A percentile compares a stretch with the other conserved stretches of the same genome.
phyloP scores from a whole-genome alignment of 2,888 invertebrate species.

The Sepiola atlantica region DNA sequence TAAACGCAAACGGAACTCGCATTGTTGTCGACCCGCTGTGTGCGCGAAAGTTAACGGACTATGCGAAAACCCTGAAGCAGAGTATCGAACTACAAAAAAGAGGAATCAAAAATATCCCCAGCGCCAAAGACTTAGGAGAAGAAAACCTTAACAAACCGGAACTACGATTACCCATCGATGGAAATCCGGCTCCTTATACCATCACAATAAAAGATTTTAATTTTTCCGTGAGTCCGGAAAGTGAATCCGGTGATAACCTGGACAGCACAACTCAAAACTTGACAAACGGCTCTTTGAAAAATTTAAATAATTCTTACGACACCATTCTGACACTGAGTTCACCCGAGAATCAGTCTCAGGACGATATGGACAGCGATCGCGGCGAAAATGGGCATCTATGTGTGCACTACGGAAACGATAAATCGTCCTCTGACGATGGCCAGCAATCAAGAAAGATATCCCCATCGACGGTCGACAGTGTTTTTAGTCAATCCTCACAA shows the following conservation, averaged over 20 bases:
- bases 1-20: not conserved
- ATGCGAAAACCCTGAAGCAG: conserved; percentile 6
- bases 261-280: not conserved
- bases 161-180: not conserved
- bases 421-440: not conserved
- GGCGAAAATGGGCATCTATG: not conserved
- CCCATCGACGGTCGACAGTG: not conserved
- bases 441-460: not conserved
- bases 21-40: not conserved
- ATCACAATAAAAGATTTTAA: not conserved
- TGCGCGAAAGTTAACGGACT: conserved; percentile 35
- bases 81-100: conserved; percentile 14
- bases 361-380: not conserved
- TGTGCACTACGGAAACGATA: not conserved
- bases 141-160: not conserved
- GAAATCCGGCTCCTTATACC: not conserved
- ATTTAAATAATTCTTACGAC: not conserved
- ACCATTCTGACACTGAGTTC: not conserved
- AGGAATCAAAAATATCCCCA: not conserved
- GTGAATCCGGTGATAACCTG: not conserved
- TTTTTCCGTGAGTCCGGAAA: not conserved
- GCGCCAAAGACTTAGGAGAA: not conserved
- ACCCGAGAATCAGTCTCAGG: not conserved
- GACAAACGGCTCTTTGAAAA: not conserved
- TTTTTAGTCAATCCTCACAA: not conserved